Evolutionary conservation across 2,113 vertebrate species (phyloP).

Genomic region (Saccopteryx leptura): DNA sequence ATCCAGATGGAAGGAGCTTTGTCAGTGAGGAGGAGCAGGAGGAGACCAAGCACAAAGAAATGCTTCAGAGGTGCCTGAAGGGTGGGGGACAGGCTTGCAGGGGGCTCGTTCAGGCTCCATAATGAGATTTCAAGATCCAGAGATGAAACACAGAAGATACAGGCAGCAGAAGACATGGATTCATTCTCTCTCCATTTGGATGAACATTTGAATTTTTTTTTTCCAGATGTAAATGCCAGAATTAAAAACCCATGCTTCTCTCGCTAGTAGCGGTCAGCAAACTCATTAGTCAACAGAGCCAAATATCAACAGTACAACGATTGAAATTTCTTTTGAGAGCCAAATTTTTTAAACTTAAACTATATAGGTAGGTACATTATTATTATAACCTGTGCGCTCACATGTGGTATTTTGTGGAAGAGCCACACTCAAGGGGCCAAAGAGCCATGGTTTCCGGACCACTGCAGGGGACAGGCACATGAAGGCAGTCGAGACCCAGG

Average conservation of each 20-base stretch:
- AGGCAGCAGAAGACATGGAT: slow-evolving; percentile 63
- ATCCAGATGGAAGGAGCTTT: slow-evolving; percentile 61
- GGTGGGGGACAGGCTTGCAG: slow-evolving; percentile 61
- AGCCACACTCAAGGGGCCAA: no score
- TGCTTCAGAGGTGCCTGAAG: slow-evolving; percentile 69
- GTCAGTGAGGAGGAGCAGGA: slow-evolving; percentile 49
- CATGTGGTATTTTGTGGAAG: no score
- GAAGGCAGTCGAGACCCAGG: neutral
- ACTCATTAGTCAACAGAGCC: no score
- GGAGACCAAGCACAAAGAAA: slow-evolving; percentile 63
- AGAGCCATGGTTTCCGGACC: no score
- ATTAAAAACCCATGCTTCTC: slow-evolving; percentile 60
- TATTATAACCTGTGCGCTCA: no score
- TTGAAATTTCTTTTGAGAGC: no score
- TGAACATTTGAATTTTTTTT: slow-evolving; percentile 73
- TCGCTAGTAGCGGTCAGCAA: no score
- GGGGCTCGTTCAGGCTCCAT: slow-evolving; percentile 63
- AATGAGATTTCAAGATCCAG: slow-evolving; percentile 79
- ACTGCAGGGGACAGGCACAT: neutral
- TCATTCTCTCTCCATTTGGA: slow-evolving; percentile 66
- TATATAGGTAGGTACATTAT: no score
- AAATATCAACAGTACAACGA: no score
- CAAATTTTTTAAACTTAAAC: no score
- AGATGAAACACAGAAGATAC: slow-evolving; percentile 75
- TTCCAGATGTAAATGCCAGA: slow-evolving; percentile 67